Evolutionary conservation across 1,140 invertebrate genomes (phyloP).

Genomic region (Andricus grossulariae): DNA sequence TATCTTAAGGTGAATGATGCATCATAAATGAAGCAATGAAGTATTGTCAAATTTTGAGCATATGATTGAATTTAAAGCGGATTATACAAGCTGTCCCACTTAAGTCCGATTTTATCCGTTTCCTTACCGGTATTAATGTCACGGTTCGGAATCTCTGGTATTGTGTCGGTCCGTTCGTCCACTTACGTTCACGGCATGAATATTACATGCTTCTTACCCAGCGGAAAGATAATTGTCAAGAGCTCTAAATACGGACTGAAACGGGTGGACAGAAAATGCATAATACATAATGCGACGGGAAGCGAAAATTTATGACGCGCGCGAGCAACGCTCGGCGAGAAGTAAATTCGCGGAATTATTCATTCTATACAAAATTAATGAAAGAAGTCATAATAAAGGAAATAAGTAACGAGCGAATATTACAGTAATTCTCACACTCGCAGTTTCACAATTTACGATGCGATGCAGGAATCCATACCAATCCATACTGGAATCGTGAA

Average conservation of each 20-base stretch:
- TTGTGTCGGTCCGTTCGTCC: conserved; percentile 66
- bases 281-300: conserved; percentile 70
- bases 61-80: conserved; percentile 49
- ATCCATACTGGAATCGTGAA: neutral
- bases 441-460: neutral
- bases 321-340: conserved; percentile 44
- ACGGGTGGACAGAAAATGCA: conserved; percentile 71
- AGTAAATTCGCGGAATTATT: conserved; percentile 41
- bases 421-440: conserved; percentile 14
- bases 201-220: conserved; percentile 75
- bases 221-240: conserved; percentile 76
- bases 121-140: conserved; percentile 74
- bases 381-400: conserved; percentile 28
- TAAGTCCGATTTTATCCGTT: conserved; percentile 73
- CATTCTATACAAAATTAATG: conserved; percentile 23
- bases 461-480: neutral
- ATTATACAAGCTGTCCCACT: conserved; percentile 69
- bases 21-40: no score
- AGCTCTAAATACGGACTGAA: conserved; percentile 70
- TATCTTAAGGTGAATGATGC: no score
- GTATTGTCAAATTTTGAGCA: conserved; percentile 1
- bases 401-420: conserved; percentile 5
- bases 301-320: conserved; percentile 68
- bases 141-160: conserved; percentile 73
- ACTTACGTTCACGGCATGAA: conserved; percentile 71